These are phyloP conservation scores for Oligia strigilis DNA, from an alignment of 2,888 invertebrate species.

Conservation along the genomic window DNA sequence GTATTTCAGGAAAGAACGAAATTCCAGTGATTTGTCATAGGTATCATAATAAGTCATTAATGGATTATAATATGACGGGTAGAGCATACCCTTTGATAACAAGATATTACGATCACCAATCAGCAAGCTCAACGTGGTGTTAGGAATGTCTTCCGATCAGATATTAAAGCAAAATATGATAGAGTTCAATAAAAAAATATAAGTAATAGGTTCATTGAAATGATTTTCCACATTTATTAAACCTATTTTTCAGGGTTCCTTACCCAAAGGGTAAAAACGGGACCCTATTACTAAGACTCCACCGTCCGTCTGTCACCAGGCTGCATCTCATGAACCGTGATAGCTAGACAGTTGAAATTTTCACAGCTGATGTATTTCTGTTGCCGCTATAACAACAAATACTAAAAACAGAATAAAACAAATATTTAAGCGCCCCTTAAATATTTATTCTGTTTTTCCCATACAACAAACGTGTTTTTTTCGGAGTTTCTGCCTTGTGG, in stretches of 20 bases:
- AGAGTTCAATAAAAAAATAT: not conserved
- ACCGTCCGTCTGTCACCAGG: too few relatives aligned
- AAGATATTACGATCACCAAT: conserved; percentile 24
- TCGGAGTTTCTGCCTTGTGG: too few relatives aligned
- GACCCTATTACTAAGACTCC: too few relatives aligned
- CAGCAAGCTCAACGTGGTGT: conserved; percentile 30
- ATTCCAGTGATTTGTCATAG: conserved; percentile 18
- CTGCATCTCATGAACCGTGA: too few relatives aligned
- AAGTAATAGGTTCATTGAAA: not conserved
- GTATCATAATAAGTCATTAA: conserved; percentile 15
- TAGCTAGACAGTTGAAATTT: too few relatives aligned
- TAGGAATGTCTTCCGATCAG: conserved; percentile 9
- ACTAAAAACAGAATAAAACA: too few relatives aligned
- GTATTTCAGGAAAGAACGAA: conserved; percentile 15
- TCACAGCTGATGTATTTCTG: too few relatives aligned
- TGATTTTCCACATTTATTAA: not conserved
- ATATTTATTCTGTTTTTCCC: too few relatives aligned
- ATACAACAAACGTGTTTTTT: too few relatives aligned
- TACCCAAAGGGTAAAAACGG: too few relatives aligned
- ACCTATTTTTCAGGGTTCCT: not conserved
- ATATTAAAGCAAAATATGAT: not conserved
- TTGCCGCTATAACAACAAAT: too few relatives aligned
- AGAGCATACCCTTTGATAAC: conserved; percentile 10
- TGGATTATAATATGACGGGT: conserved; percentile 11
- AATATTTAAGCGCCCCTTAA: too few relatives aligned